A percentile compares a stretch with the other conserved stretches of the same genome.
phyloP scores from a whole-genome alignment of 2,113 vertebrate species.

The Speoplatyrhinus poulsoni region DNA sequence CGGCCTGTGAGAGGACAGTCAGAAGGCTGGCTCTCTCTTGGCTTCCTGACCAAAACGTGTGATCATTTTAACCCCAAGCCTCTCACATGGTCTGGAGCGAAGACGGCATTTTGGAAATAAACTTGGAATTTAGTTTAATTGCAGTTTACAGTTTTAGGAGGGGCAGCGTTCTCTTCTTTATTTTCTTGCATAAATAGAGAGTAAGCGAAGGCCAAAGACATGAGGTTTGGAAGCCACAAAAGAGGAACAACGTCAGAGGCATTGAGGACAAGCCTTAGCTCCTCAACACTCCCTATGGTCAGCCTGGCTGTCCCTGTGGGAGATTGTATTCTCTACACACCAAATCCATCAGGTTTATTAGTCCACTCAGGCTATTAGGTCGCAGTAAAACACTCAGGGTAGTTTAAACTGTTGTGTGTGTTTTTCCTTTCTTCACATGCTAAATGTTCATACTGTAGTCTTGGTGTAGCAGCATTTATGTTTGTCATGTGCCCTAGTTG shows the following conservation, averaged over 20 bases:
- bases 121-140: slow-evolving; percentile 83
- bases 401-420: slow-evolving; percentile 42
- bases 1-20: slow-evolving; percentile 59
- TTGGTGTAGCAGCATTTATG: slow-evolving; percentile 18
- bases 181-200: slow-evolving; percentile 82
- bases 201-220: slow-evolving; percentile 77
- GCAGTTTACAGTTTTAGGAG: slow-evolving; percentile 83
- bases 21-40: slow-evolving; percentile 63
- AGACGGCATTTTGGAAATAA: slow-evolving; percentile 79
- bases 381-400: slow-evolving; percentile 43
- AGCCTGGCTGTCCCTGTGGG: slow-evolving; percentile 21
- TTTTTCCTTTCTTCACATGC: slow-evolving; percentile 39
- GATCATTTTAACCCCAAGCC: slow-evolving; percentile 79
- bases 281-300: slow-evolving; percentile 31
- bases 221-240: slow-evolving; percentile 79
- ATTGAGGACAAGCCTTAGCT: slow-evolving; percentile 59
- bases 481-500: slow-evolving; percentile 28
- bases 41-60: slow-evolving; percentile 77
- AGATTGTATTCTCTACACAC: slow-evolving; percentile 37
- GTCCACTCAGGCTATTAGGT: slow-evolving; percentile 41
- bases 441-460: slow-evolving; percentile 34
- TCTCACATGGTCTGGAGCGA: slow-evolving; percentile 81
- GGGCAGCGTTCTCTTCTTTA: slow-evolving; percentile 80
- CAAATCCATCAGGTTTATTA: slow-evolving; percentile 56
- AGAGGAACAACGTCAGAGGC: slow-evolving; percentile 75